Percentiles rank a stretch among this genome's conserved stretches.
These are phyloP conservation scores for Thryonomys swinderianus DNA, from an alignment of 2,113 vertebrate genomes.

Conservation along the genomic window DNA sequence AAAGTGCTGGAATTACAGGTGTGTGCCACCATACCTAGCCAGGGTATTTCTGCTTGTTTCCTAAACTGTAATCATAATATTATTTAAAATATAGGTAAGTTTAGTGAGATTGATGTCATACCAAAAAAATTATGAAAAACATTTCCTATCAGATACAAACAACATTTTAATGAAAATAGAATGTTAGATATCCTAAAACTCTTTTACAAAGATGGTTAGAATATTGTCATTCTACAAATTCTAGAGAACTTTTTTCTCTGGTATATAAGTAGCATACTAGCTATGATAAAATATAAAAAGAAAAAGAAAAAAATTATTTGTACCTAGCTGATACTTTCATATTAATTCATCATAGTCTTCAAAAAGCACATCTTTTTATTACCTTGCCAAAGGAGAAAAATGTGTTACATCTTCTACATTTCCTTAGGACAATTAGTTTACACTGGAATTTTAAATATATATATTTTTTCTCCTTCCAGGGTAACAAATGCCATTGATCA, in stretches of 20 bases:
- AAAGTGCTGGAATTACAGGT: neutral
- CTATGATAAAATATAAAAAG: slow-evolving; percentile 22
- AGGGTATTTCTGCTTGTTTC: slow-evolving; percentile 38
- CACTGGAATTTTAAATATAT: neutral
- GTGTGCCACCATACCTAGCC: neutral
- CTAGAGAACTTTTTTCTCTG: slow-evolving; percentile 45
- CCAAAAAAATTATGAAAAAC: slow-evolving; percentile 48
- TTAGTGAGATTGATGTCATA: neutral
- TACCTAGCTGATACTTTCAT: neutral
- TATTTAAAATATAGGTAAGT: no score
- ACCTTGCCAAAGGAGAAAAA: neutral
- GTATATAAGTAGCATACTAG: neutral
- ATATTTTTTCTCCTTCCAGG: neutral
- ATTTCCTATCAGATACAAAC: slow-evolving; percentile 47
- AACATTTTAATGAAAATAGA: slow-evolving; percentile 58
- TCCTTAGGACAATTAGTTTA: neutral
- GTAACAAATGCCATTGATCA: slow-evolving; percentile 43
- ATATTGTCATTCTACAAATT: slow-evolving; percentile 26
- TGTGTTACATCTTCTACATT: neutral
- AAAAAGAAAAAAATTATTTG: neutral
- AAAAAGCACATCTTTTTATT: neutral
- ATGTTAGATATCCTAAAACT: slow-evolving; percentile 10
- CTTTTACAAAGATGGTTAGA: slow-evolving; percentile 25
- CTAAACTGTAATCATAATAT: no score
- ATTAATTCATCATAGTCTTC: slow-evolving; percentile 30